Evolutionary conservation across 2,888 invertebrate species (phyloP), one percentile per base, ranked within the genome.

Genomic region (Toxonevra muliebris): DNA sequence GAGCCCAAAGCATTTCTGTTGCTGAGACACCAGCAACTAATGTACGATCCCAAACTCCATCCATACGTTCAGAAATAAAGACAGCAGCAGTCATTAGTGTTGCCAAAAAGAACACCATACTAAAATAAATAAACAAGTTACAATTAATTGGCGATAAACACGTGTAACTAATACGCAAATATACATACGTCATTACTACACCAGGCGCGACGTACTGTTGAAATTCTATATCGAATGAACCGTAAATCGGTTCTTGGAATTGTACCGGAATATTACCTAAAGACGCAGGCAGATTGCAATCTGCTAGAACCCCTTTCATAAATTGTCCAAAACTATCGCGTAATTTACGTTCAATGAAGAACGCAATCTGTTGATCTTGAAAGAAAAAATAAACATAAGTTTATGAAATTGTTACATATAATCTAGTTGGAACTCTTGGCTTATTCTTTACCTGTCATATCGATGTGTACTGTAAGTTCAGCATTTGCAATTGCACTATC

Each of bases 41-140:
- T 66, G 93, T 93, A 69, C 96, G 87, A 81, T 96, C 94, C 91
- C 96, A 92, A 71, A 96, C 90, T 5, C 96, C 95, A 81, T 94
- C 94, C 76, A 90, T 87, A 45, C 92, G 89, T 81, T 95, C 95
- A 0, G 91, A 87, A 71, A 95, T 92, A 80, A 95, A 91, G 20
- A 93, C 90, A 1, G 93, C 89, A 0, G 95, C 92, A 0, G 95
- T 95, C 80, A 95, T 89, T 52, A 94, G 89, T 0, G 94, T 91
- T 0, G 95, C 91, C 86, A 96, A 86, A 86, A 96, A 94, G 87
- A 93, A 96, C 48, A 93, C 89, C 77, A 95, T 90, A 40, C 95
- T 95, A 61, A 61, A 41, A 53, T 52, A 13, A 65, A 20, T 20
- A 62, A 15, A 41, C 8, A 50, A 45, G 48, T 8, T 13, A 57